Evolutionary conservation across 2,113 vertebrate genomes (phyloP).

Genomic region (Rallus limicola): DNA sequence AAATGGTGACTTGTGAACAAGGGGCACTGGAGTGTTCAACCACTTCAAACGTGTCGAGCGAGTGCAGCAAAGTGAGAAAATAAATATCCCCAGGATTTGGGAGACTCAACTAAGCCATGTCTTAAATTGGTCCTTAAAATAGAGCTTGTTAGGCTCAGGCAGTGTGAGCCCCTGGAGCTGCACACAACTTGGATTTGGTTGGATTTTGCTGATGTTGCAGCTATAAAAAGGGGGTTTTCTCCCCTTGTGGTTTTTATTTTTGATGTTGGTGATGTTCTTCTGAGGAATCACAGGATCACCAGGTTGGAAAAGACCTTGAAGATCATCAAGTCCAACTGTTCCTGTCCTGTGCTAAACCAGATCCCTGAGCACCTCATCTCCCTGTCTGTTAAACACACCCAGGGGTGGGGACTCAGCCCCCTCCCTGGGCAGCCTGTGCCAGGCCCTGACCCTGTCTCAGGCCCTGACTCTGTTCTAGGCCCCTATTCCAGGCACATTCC

Average conservation of each 20-base stretch:
- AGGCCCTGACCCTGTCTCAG: no score
- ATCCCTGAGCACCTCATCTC: no score
- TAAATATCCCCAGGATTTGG: not conserved
- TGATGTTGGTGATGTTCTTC: not conserved
- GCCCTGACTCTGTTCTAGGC: no score
- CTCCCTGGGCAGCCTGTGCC: no score
- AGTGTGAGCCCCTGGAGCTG: fast-evolving
- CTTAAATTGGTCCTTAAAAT: not conserved
- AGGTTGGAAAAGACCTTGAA: no score
- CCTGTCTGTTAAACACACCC: no score
- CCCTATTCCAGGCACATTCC: no score
- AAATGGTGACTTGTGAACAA: not conserved
- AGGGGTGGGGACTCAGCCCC: no score
- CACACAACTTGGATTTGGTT: fast-evolving
- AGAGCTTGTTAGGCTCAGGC: not conserved
- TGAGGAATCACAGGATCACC: not conserved
- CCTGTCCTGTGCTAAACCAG: no score
- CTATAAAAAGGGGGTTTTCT: fast-evolving
- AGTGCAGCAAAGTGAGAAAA: not conserved
- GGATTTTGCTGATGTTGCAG: not conserved
- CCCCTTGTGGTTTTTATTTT: not conserved
- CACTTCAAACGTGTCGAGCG: not conserved
- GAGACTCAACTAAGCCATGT: not conserved
- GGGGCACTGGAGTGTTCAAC: not conserved
- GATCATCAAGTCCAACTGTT: no score